phyloP scores from a whole-genome alignment of 2,797 vertebrate genomes.

The Danionella dracula region DNA sequence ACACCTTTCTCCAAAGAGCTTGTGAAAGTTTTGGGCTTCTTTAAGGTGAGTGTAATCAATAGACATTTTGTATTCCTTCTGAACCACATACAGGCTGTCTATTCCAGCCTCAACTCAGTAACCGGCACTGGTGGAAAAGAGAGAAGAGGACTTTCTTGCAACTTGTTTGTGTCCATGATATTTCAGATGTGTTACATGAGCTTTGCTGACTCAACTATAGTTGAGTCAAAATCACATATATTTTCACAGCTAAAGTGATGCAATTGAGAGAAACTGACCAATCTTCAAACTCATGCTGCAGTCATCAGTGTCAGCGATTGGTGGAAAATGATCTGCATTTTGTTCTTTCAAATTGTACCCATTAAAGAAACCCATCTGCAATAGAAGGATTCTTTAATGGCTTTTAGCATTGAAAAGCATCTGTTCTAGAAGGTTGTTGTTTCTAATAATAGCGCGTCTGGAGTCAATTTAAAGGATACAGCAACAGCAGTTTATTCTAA shows the following conservation, averaged over 20 bases:
- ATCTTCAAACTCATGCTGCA: neutral
- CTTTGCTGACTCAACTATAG: constrained; percentile 11
- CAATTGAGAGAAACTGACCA: constrained; percentile 26
- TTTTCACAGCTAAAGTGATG: constrained; percentile 25
- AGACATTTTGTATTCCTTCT: neutral
- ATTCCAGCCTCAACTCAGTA: neutral
- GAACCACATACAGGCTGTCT: neutral
- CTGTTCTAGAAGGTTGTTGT: too few relatives aligned
- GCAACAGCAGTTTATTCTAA: too few relatives aligned
- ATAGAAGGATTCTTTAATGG: too few relatives aligned
- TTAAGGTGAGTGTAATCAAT: too few relatives aligned
- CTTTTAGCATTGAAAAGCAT: too few relatives aligned
- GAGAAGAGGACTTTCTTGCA: neutral
- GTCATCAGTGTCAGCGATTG: neutral
- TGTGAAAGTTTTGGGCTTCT: neutral
- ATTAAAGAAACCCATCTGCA: too few relatives aligned
- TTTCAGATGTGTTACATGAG: constrained; percentile 26
- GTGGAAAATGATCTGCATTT: too few relatives aligned
- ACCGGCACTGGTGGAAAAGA: neutral
- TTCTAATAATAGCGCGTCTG: too few relatives aligned
- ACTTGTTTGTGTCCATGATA: neutral
- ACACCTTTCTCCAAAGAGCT: neutral
- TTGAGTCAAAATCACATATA: constrained; percentile 6
- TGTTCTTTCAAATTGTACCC: too few relatives aligned
- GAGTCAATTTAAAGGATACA: too few relatives aligned